Evolutionary conservation across 1,140 invertebrate species (phyloP).

Genomic region (Sipha flava): DNA sequence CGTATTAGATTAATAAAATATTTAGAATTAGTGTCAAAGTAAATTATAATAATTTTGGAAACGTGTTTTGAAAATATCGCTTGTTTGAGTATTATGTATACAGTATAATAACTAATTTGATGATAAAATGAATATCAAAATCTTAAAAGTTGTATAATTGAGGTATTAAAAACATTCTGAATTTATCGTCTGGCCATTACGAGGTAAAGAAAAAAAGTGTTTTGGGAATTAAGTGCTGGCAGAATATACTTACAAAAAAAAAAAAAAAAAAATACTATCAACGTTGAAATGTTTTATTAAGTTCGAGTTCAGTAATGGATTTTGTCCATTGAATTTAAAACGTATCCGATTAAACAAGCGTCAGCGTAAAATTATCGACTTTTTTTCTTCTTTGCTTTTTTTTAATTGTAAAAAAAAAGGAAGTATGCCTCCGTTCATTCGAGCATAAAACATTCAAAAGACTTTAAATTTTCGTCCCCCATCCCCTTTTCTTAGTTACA

Average conservation of each 20-base stretch:
- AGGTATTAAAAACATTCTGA: not conserved
- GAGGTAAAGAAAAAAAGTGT: not conserved
- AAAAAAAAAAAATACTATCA: slow-evolving; percentile 3
- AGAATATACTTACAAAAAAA: slow-evolving; percentile 1
- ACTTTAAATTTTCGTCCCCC: slow-evolving; percentile 9
- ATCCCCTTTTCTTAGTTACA: not conserved
- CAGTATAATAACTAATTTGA: not conserved
- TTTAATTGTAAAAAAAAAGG: slow-evolving; percentile 17
- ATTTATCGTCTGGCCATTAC: not conserved
- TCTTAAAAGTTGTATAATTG: not conserved
- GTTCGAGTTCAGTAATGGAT: slow-evolving; percentile 24
- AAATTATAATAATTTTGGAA: too few species aligned
- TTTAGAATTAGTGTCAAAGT: too few species aligned
- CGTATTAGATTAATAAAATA: too few species aligned
- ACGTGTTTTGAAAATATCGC: not conserved
- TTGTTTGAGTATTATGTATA: not conserved
- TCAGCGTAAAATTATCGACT: slow-evolving; percentile 20
- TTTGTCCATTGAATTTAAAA: slow-evolving; percentile 26
- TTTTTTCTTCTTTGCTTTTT: not conserved
- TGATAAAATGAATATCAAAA: not conserved
- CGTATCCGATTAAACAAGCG: slow-evolving; percentile 29
- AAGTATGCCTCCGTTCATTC: slow-evolving; percentile 1
- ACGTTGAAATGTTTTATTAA: slow-evolving; percentile 24
- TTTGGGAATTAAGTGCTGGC: not conserved
- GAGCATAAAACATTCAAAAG: slow-evolving; percentile 29